Evolutionary conservation across 2,113 vertebrate genomes (phyloP).

Genomic region (Crocuta crocuta): DNA sequence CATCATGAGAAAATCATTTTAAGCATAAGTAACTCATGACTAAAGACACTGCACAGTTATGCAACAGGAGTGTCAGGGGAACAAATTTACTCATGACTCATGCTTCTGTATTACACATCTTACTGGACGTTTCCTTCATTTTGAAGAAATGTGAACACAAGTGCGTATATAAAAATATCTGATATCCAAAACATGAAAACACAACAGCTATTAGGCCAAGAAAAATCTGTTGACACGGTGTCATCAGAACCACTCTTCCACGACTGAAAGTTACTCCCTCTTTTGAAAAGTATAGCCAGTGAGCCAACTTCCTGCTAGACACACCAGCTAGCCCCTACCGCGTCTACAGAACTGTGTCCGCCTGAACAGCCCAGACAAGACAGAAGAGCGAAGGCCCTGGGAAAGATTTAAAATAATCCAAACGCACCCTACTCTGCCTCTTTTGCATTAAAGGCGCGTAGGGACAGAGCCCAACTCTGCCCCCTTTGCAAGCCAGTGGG

Average conservation of each 20-base stretch:
- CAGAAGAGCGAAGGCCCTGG: not conserved
- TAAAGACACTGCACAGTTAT: not conserved
- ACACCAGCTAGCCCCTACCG: not conserved
- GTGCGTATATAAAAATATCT: not conserved
- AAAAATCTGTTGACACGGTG: not conserved
- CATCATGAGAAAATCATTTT: not conserved
- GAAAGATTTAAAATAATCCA: not conserved
- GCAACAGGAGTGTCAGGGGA: not conserved
- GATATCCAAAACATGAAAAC: not conserved
- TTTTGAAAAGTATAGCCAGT: not conserved
- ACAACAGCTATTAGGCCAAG: not conserved
- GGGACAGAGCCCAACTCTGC: not conserved
- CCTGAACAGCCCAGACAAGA: not conserved
- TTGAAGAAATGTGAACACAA: conserved; percentile 27
- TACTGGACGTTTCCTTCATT: not conserved
- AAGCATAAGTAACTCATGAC: not conserved
- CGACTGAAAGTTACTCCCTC: conserved; percentile 16
- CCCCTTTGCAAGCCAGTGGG: not conserved
- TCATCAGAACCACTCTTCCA: not conserved
- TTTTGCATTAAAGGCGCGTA: not conserved
- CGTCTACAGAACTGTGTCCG: not conserved
- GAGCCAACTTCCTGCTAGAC: not conserved
- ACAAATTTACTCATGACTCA: conserved; percentile 59
- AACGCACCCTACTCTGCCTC: not conserved
- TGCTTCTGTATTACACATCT: not conserved